Percentiles rank a stretch among this genome's conserved stretches.
Evolutionary conservation across 2,113 vertebrate genomes (phyloP).

Genomic region (Cyanoramphus novaezelandiae): DNA sequence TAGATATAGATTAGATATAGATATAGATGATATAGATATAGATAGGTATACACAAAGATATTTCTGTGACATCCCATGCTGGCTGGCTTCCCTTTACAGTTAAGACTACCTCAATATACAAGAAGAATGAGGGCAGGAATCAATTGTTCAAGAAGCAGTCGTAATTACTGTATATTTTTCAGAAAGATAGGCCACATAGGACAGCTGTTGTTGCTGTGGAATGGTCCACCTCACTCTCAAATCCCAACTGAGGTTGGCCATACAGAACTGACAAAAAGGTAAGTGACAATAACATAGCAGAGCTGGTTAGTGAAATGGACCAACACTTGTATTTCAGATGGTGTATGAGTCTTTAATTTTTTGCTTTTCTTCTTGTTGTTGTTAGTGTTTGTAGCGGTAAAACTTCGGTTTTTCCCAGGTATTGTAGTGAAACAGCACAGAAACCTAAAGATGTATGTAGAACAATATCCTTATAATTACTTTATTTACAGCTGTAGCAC

Average conservation of each 20-base stretch:
- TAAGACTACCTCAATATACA: background rate
- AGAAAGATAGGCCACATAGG: background rate
- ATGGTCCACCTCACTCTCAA: background rate
- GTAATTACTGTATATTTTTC: background rate
- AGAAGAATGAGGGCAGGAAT: background rate
- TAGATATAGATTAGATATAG: too few relatives aligned
- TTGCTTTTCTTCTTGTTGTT: background rate
- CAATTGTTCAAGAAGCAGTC: background rate
- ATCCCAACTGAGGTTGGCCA: background rate
- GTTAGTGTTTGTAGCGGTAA: background rate
- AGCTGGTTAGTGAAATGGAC: background rate
- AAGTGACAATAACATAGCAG: background rate
- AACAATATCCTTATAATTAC: background rate
- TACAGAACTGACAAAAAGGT: background rate
- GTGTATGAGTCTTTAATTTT: background rate
- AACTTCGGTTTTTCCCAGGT: background rate
- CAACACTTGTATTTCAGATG: background rate
- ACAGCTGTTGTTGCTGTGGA: background rate
- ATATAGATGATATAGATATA: too few relatives aligned
- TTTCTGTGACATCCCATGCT: background rate
- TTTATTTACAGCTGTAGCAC: background rate
- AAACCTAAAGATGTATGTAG: fast-evolving
- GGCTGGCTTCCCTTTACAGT: background rate
- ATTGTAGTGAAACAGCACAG: background rate
- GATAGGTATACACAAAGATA: background rate